Base-by-base conservation (phyloP, 2,113 vertebrate species). In the Barbus barbus region DNA sequence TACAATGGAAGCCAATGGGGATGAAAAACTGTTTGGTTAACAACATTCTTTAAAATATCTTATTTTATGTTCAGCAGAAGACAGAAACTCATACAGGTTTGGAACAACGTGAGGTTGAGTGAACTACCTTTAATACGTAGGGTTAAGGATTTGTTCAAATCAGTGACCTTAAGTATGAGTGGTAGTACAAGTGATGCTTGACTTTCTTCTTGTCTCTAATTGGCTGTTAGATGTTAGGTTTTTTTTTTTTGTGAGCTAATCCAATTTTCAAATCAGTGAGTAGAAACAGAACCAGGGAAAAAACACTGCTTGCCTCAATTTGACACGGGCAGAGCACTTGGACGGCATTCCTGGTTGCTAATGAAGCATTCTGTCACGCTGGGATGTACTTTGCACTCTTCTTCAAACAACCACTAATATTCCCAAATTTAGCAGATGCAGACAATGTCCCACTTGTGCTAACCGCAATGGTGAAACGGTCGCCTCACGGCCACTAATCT, bases 401-500 rank as follows among this genome's bases (percentile, higher is more conserved):
- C 84, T 53, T 82, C 87, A 77, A 56, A 44, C 84, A 61, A 78
- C 75, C 63, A 82, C 89, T 88, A 91, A 92, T 86, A 89, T 90
- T 84, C 86, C 84, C 51, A 82, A 88, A 87, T 81, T 88, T 86
- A 84, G 86, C 81, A 38, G 5, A 44, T 11, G 69, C 9, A 65
- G 77, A 94, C 92, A 93, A 92, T 76, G 85, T 22, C 44, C 5
- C 85, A 46, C 84, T 93, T 94, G 92, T 94, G 86, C 78, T 44
- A n/a, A 67, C 60, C 7, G n/a, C 38, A 3, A 22, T 71, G 80
- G 81, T 87, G 79, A 80, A 20, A 89, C 9, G 28, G 56, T 74
- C 77, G 67, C 82, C 78, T 81, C 80, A 87, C 5, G 69, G 83
- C 81, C 76, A 81, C 85, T 87, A 60, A 86, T 65, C 67, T 61